Base-by-base conservation (phyloP, 2,888 invertebrate species). In the Cataglyphis cursor region DNA sequence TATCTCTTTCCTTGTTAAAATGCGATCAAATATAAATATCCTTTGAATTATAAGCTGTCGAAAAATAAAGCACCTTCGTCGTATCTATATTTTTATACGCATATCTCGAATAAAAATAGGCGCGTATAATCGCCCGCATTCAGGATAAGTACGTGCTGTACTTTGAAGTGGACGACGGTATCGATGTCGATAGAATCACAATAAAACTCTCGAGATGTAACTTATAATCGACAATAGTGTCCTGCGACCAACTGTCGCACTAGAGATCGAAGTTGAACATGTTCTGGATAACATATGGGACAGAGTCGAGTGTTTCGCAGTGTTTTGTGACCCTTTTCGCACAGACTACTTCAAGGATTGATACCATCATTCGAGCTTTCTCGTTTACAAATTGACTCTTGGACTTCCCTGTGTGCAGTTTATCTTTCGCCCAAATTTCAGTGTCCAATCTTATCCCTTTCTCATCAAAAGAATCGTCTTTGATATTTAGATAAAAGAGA, bases 191-290 rank as follows among this genome's bases (percentile, higher is more conserved):
- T 57, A 76, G 31, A 28, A 28, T 28, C 24, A 64, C 84, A 75
- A 85, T 48, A 57, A 84, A 75, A 57, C 80, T 87, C 68, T 70
- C 83, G 64, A 68, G 89, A 90, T 83, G 88, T 84, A 90, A 88
- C 89, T 90, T 82, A 82, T 88, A 86, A 90, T 91, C 87, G 89
- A 90, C 90, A 90, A 91, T 91, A 87, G 87, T 81, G 86, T 87
- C 90, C 66, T 75, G 83, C 82, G 92, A 89, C 93, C 94, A 93
- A 93, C 93, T 94, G 93, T 90, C 90, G 84, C 82, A 80, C 54
- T 57, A 76, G n/a, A 72, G 78, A 82, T 86, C 87, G 87, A 88
- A 87, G 89, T 88, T 59, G 78, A 59, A 91, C 82, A 87, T 81
- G 83, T 85, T 82, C 84, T 87, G 83, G 84, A 87, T 85, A 83